A percentile compares a stretch with the other conserved stretches of the same genome.
Evolutionary conservation across 2,888 invertebrate genomes (phyloP).

Genomic region (Acleris cristana): DNA sequence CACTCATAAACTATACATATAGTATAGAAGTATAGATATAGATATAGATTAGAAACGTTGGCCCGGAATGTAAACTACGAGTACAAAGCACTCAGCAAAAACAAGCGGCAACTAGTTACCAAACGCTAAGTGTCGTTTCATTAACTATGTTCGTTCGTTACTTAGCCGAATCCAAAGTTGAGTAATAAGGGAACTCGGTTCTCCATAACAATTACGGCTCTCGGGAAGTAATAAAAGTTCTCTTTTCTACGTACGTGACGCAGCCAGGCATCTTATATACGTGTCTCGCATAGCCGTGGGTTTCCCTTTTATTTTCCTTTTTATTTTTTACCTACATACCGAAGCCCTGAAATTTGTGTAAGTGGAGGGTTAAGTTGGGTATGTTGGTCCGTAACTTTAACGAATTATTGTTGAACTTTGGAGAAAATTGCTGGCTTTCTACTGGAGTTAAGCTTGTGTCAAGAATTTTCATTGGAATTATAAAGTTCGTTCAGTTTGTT

Average conservation of each 20-base stretch:
- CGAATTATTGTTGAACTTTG: slow-evolving; percentile 23
- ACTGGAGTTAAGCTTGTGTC: neutral
- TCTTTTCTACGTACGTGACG: slow-evolving; percentile 75
- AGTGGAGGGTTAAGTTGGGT: slow-evolving; percentile 35
- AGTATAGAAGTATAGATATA: no score
- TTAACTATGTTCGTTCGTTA: slow-evolving; percentile 52
- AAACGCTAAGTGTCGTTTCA: slow-evolving; percentile 50
- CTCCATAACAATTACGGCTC: slow-evolving; percentile 77
- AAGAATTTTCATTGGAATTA: no score
- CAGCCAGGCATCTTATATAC: slow-evolving; percentile 68
- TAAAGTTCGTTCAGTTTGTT: no score
- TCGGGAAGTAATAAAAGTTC: slow-evolving; percentile 79
- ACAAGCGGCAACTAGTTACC: slow-evolving; percentile 27
- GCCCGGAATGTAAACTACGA: no score
- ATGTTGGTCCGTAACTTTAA: slow-evolving; percentile 27
- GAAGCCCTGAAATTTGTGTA: slow-evolving; percentile 40
- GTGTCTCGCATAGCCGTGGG: slow-evolving; percentile 68
- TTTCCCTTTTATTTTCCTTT: slow-evolving; percentile 58
- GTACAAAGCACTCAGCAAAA: neutral
- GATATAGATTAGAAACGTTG: no score
- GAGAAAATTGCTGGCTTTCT: neutral
- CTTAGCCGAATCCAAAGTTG: slow-evolving; percentile 64
- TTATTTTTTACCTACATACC: slow-evolving; percentile 49
- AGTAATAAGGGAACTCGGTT: slow-evolving; percentile 70
- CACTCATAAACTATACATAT: no score